Conservation (phyloP, 1,140 invertebrate species). For the Parapsyche elsis region DNA sequence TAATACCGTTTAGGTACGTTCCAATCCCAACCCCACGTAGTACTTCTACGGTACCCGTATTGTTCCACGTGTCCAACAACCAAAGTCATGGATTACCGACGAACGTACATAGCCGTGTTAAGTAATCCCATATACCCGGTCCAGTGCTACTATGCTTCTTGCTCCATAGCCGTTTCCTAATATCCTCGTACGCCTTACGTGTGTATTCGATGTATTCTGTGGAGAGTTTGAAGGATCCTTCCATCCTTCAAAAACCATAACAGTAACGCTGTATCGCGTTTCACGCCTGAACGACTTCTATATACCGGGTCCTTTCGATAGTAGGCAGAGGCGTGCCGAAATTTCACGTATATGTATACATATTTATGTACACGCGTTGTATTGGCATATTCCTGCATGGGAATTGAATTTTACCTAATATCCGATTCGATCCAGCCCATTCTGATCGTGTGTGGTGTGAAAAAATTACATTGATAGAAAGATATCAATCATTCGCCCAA, state of each 20-base stretch:
- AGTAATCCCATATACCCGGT: conserved; percentile 7
- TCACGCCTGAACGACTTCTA: conserved; percentile 3
- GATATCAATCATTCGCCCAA: too few relatives aligned
- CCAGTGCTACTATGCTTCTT: background rate
- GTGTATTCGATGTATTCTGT: background rate
- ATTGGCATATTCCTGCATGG: background rate
- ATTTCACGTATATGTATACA: background rate
- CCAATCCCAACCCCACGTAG: background rate
- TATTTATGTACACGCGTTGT: background rate
- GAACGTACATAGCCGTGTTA: conserved; percentile 17
- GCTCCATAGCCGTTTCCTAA: background rate
- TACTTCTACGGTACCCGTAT: background rate
- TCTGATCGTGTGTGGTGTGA: too few relatives aligned
- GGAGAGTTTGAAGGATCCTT: conserved; percentile 7
- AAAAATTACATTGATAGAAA: too few relatives aligned
- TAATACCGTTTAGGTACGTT: conserved; percentile 10
- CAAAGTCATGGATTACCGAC: conserved; percentile 49
- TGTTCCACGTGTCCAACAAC: conserved; percentile 45
- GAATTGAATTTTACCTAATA: too few relatives aligned
- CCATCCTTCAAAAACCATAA: conserved; percentile 5
- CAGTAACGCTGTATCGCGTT: conserved; percentile 5
- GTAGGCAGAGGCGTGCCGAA: background rate
- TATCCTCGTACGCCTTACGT: background rate
- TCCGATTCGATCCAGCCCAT: too few relatives aligned
- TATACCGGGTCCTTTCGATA: background rate